A percentile compares a stretch with the other conserved stretches of the same genome.
phyloP scores from a whole-genome alignment of 1,140 invertebrate genomes.

The Steinernema khuongi region DNA sequence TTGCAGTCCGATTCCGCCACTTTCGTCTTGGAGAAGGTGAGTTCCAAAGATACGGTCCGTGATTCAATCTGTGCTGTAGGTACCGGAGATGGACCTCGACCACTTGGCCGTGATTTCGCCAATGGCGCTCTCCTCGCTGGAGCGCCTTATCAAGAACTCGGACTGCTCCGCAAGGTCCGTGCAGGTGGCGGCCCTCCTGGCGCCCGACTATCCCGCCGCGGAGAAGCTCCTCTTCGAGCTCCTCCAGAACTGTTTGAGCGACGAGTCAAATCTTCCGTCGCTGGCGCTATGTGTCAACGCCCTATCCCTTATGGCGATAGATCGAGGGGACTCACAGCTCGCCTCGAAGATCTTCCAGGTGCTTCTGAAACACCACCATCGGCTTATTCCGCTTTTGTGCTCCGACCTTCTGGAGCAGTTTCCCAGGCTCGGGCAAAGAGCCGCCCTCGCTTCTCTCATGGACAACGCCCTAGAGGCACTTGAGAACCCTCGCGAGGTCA shows the following conservation, averaged over 20 bases:
- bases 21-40: slow-evolving; percentile 40
- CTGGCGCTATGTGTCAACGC: slow-evolving; percentile 46
- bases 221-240: slow-evolving; percentile 49
- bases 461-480: neutral
- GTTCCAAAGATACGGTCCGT: slow-evolving; percentile 18
- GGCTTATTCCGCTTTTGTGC: slow-evolving; percentile 27
- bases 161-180: slow-evolving; percentile 45
- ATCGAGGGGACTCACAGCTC: slow-evolving; percentile 42
- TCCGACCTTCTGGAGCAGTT: slow-evolving; percentile 18
- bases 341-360: slow-evolving; percentile 20
- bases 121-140: slow-evolving; percentile 38
- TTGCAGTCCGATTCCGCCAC: slow-evolving; percentile 35
- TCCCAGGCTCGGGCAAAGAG: neutral
- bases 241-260: slow-evolving; percentile 28
- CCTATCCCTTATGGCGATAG: slow-evolving; percentile 46
- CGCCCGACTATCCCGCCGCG: slow-evolving; percentile 45
- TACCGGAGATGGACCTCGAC: slow-evolving; percentile 26
- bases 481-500: slow-evolving; percentile 36
- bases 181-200: slow-evolving; percentile 44
- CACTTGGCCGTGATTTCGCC: slow-evolving; percentile 41
- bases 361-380: slow-evolving; percentile 17
- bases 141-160: slow-evolving; percentile 35
- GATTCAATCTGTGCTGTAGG: slow-evolving; percentile 11
- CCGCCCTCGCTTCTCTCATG: neutral
- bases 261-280: slow-evolving; percentile 44